These are phyloP conservation scores for Drosophila austrosaltans DNA, from an alignment of 2,888 invertebrate genomes.

Conservation along the genomic window DNA sequence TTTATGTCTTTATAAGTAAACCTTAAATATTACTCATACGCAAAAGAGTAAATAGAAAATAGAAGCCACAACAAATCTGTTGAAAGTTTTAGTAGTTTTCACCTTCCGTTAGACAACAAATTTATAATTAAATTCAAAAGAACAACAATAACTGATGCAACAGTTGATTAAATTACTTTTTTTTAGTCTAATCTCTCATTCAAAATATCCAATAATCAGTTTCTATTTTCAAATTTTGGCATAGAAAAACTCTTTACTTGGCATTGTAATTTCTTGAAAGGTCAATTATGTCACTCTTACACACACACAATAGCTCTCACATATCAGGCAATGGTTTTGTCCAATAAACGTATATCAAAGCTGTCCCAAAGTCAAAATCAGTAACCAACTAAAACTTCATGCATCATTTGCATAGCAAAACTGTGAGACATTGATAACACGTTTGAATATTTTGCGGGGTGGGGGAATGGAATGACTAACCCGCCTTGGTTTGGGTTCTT, in stretches of 20 bases:
- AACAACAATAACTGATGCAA: no score
- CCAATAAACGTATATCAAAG: slow-evolving; percentile 12
- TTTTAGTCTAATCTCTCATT: background rate
- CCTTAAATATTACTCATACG: no score
- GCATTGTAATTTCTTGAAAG: slow-evolving; percentile 31
- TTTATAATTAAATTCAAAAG: no score
- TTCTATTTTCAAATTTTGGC: background rate
- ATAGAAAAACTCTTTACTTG: background rate
- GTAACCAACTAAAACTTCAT: slow-evolving; percentile 51
- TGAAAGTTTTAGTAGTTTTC: no score
- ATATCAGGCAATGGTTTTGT: background rate
- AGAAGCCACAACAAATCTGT: no score
- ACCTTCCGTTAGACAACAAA: no score
- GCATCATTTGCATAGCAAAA: slow-evolving; percentile 66
- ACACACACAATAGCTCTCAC: slow-evolving; percentile 11
- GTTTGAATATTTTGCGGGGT: background rate
- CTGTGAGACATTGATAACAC: slow-evolving; percentile 49
- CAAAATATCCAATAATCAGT: background rate
- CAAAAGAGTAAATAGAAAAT: no score
- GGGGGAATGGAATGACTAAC: slow-evolving; percentile 11
- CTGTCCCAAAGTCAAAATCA: slow-evolving; percentile 16
- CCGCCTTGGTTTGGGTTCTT: slow-evolving; percentile 36
- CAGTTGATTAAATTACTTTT: no score
- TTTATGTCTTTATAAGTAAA: no score
- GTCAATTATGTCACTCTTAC: slow-evolving; percentile 41